Base-by-base conservation (phyloP, 2,888 invertebrate species). In the Microdon myrmicae region DNA sequence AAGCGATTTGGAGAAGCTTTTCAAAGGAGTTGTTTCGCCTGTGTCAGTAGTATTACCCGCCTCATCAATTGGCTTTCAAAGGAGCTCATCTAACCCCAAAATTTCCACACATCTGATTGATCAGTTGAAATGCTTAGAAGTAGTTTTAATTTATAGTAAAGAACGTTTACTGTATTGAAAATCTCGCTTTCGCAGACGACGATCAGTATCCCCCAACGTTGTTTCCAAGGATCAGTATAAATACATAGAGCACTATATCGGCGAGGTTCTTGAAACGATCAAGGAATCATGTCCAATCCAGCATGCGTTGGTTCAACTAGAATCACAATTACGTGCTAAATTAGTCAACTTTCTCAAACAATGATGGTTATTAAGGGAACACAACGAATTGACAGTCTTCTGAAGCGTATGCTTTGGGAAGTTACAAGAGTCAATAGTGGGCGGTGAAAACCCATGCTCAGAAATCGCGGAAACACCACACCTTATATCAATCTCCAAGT, bases 381-480 rank as follows among this genome's bases (percentile, higher is more conserved):
- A 85, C 7, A 88, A 88, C 49, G 85, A 87, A 71, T 82, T 90
- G 67, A 87, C 89, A 12, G 90, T 92, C 0, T 91, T 88, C 75
- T 91, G 92, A 79, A 88, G 89, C 53, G 86, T 90, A 14, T 83
- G 89, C 53, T 84, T 89, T 54, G 84, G 86, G 61, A 83, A 87
- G 71, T 85, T 89, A 67, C 85, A 87, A 69, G 87, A 88, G 75
- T 87, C 88, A 37, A 81, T 88, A 39, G 82, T 82, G 51, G 82
- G 84, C 26, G 83, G 83, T 13, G 83, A 84, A 69, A 83, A 83
- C 64, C 82, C 83, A 68, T 83, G 84, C 73, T 85, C 87, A 73
- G 89, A 89, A 82, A 84, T 88, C 71, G 83, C 85, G 70, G 90
- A 90, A 83, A 90, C 90, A 75, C 86, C 88, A 75, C 87, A 89